A percentile compares a stretch with the other conserved stretches of the same genome.
These are phyloP conservation scores for Phyllotreta cruciferae DNA, from an alignment of 2,888 invertebrate genomes.

Conservation along the genomic window DNA sequence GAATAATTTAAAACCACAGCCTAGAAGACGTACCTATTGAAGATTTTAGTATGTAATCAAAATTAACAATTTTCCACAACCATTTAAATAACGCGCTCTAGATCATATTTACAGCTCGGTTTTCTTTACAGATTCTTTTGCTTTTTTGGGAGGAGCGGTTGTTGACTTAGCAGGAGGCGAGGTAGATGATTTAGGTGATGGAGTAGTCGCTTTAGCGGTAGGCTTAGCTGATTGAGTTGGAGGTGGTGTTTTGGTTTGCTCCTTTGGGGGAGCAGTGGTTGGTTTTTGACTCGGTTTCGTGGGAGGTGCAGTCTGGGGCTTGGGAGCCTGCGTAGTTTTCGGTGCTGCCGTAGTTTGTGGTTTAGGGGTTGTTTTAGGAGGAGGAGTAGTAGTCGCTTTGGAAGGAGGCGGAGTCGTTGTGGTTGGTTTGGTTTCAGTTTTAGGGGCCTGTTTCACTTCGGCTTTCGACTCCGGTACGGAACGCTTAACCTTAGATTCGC, in stretches of 20 bases:
- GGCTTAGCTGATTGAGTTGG: slow-evolving; percentile 34
- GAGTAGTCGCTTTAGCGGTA: slow-evolving; percentile 37
- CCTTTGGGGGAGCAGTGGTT: slow-evolving; percentile 19
- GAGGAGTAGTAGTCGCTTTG: slow-evolving; percentile 33
- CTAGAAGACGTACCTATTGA: no score
- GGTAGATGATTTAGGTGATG: slow-evolving; percentile 37
- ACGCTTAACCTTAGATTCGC: slow-evolving; percentile 35
- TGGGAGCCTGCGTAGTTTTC: slow-evolving; percentile 31
- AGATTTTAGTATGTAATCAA: no score
- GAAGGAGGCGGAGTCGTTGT: slow-evolving; percentile 27
- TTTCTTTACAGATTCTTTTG: slow-evolving; percentile 40
- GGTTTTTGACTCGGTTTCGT: slow-evolving; percentile 10
- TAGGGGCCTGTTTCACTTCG: slow-evolving; percentile 19
- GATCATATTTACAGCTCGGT: slow-evolving; percentile 21
- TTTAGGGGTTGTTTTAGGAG: slow-evolving; percentile 40
- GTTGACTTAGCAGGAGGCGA: slow-evolving; percentile 29
- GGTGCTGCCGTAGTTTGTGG: slow-evolving; percentile 42
- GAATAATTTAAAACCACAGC: no score
- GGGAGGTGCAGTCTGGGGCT: no score
- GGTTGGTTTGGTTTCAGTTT: slow-evolving; percentile 39
- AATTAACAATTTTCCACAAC: not conserved
- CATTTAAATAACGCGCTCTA: slow-evolving; percentile 32
- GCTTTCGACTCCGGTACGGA: not conserved
- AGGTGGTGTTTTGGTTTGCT: slow-evolving; percentile 9
- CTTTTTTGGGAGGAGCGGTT: slow-evolving; percentile 38